Evolutionary conservation across 1,140 invertebrate species (phyloP).

Genomic region (Drosophila sechellia): DNA sequence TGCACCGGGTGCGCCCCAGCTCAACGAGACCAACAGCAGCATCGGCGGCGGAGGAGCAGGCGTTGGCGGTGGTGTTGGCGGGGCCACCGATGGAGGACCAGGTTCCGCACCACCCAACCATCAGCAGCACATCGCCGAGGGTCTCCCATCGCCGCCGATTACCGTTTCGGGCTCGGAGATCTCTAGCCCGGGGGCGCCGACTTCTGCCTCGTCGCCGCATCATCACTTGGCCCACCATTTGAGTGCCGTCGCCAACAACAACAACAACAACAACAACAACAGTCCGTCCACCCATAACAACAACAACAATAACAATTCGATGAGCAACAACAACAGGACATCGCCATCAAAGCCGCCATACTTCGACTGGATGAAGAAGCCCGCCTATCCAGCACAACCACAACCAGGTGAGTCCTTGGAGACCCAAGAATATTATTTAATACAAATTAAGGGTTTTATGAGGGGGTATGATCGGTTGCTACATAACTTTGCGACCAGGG

Average conservation of each 20-base stretch:
- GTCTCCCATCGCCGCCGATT: conserved; percentile 87
- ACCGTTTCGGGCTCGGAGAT: conserved; percentile 88
- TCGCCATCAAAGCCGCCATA: conserved; percentile 91
- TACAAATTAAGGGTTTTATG: background rate
- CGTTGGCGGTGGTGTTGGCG: conserved; percentile 3
- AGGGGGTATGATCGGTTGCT: too few relatives aligned
- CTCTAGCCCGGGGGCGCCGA: conserved; percentile 87
- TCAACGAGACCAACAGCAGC: conserved; percentile 76
- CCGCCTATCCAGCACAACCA: conserved; percentile 91
- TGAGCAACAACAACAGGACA: conserved; percentile 80
- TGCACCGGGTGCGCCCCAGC: conserved; percentile 55
- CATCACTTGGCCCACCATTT: conserved; percentile 76
- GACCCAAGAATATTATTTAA: background rate
- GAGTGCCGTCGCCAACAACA: conserved; percentile 57
- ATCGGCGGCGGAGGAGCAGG: conserved; percentile 49
- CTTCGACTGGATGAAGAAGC: conserved; percentile 96
- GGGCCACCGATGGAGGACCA: conserved; percentile 15
- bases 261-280: conserved; percentile 63
- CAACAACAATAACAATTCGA: conserved; percentile 70
- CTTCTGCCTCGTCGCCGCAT: conserved; percentile 81
- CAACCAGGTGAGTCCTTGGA: conserved; percentile 90
- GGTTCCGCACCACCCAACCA: conserved; percentile 40
- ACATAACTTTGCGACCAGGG: too few relatives aligned
- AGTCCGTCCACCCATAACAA: conserved; percentile 78
- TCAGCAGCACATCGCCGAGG: conserved; percentile 76